Base-by-base conservation (phyloP, 2,888 invertebrate genomes). In the Agrotis clavis region DNA sequence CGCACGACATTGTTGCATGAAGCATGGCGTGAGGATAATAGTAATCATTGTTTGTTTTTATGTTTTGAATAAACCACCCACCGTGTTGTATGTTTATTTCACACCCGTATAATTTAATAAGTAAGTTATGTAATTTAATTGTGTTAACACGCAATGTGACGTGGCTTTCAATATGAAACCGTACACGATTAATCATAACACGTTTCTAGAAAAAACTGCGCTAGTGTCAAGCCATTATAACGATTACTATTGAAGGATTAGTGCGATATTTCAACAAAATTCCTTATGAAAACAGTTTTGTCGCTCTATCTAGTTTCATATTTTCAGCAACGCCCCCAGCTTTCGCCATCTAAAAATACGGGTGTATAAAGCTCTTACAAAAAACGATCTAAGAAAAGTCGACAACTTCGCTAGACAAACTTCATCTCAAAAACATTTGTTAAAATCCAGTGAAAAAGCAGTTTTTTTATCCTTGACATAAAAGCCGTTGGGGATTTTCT, bases 1-100 rank as follows among this genome's bases (percentile, higher is more conserved):
- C 66, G 81, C 86, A 86, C 76, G 88, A 56, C 73, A 78, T 56
- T 76, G 64, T 82, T 71, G 81, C 69, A 65, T 35, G 50, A 48
- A 5, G 30, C 1, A 13, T 51, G 41, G 21, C 64, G 48, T n/a
- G 65, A 56, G 48, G 21, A 21, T 78, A 57, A 30, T 54, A 16
- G 56, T 53, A 19, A 56, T 11, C 41, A 41, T 25, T 63, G n/a
- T 70, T 61, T 62, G 45, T 54, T 67, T 45, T 62, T 64, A n/a
- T 56, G 51, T 57, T 14, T 61, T 62, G 41, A 50, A 47, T 72
- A 54, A 16, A 18, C 25, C n/a, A 16, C 16, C 25, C 57, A 16
- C 16, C 35, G 19, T 41, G 51, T n/a, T 60, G 19, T 66, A 60
- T 74, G 72, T 63, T 67, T 56, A 53, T 60, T 79, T 72, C 45